phyloP scores from a whole-genome alignment of 2,113 vertebrate genomes.

The Tichodroma muraria region DNA sequence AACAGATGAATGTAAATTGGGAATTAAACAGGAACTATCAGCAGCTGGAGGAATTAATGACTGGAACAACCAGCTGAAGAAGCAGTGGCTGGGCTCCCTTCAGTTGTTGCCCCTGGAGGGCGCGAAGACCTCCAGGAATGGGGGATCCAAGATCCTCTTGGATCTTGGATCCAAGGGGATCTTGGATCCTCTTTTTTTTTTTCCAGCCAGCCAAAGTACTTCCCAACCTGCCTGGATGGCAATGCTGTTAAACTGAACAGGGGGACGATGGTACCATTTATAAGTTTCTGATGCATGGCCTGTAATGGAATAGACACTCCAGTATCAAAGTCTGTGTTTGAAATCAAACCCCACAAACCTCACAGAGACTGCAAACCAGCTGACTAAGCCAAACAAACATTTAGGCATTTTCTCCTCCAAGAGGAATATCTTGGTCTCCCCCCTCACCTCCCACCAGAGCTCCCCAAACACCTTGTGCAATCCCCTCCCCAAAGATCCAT shows the following conservation, averaged over 20 bases:
- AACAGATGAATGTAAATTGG: background rate
- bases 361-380: background rate
- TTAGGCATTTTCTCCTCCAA: background rate
- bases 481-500: background rate
- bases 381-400: background rate
- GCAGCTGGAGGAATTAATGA: background rate
- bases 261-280: rapidly evolving
- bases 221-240: background rate
- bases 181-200: too few species aligned
- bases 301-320: rapidly evolving
- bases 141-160: background rate
- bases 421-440: background rate
- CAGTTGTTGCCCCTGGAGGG: background rate
- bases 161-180: too few species aligned
- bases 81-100: background rate
- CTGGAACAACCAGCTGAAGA: rapidly evolving
- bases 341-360: background rate
- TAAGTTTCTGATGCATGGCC: rapidly evolving
- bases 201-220: background rate
- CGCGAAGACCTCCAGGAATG: background rate
- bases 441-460: background rate
- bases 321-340: background rate
- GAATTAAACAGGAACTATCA: background rate
- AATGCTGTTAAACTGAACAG: background rate
- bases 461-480: rapidly evolving